A percentile compares a stretch with the other conserved stretches of the same genome.
Evolutionary conservation across 1,140 invertebrate genomes (phyloP).

Genomic region (Nephila pilipes): DNA sequence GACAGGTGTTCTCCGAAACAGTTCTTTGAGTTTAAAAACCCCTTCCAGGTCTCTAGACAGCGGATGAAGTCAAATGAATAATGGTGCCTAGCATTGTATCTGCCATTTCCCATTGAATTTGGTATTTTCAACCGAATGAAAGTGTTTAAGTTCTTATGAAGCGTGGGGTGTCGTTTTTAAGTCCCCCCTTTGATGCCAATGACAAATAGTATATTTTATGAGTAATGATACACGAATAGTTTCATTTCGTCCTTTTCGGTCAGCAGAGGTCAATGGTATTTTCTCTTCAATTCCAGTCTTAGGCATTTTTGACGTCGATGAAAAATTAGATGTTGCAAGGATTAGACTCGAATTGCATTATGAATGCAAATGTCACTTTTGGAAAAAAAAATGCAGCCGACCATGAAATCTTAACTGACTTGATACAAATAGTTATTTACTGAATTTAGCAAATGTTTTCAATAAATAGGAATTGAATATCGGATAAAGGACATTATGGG

Average conservation of each 20-base stretch:
- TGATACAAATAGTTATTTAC: constrained; percentile 45
- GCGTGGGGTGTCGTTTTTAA: constrained; percentile 18
- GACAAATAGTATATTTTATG: constrained; percentile 66
- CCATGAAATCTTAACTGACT: constrained; percentile 27
- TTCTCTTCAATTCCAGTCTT: constrained; percentile 38
- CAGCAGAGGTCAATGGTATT: constrained; percentile 64
- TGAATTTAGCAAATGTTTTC: neutral
- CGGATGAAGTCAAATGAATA: constrained; percentile 41
- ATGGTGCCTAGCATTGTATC: constrained; percentile 17
- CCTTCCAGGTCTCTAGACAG: constrained; percentile 6
- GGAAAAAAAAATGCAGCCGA: neutral
- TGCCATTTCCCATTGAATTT: neutral
- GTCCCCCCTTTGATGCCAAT: constrained; percentile 42
- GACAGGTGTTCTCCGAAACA: constrained; percentile 17
- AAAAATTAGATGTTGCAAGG: constrained; percentile 69
- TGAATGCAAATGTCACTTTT: constrained; percentile 11
- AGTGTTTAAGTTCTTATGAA: constrained; percentile 30
- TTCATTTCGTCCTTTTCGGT: constrained; percentile 55
- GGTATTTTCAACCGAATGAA: neutral
- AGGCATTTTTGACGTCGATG: constrained; percentile 56
- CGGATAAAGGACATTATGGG: neutral
- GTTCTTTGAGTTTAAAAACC: constrained; percentile 43
- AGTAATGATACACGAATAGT: constrained; percentile 61
- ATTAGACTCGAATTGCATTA: constrained; percentile 35
- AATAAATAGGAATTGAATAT: neutral